phyloP scores from a whole-genome alignment of 2,888 invertebrate genomes.

The Pteria penguin region DNA sequence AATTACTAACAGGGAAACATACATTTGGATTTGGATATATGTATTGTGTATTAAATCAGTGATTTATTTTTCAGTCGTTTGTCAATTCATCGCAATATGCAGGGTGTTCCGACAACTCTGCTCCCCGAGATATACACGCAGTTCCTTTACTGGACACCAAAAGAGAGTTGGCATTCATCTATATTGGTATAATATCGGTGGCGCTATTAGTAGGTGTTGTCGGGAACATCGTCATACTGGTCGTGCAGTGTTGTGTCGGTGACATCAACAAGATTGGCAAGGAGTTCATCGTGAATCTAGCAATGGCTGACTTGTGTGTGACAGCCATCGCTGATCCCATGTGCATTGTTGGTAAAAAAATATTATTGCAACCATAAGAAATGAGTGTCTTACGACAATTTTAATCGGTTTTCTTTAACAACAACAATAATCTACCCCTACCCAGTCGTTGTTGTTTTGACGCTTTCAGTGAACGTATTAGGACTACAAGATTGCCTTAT shows the following conservation, averaged over 20 bases:
- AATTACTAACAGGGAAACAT: background rate
- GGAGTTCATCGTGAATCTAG: slow-evolving; percentile 72
- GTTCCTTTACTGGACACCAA: slow-evolving; percentile 56
- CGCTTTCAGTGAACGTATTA: no score
- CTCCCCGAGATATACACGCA: background rate
- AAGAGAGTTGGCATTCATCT: slow-evolving; percentile 60
- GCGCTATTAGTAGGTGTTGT: slow-evolving; percentile 60
- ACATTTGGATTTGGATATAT: background rate
- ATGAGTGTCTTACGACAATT: background rate
- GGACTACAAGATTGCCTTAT: no score
- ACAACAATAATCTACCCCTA: no score
- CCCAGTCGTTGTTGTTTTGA: no score
- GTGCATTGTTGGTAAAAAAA: slow-evolving; percentile 75
- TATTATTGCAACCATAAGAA: no score
- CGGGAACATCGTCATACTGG: slow-evolving; percentile 68
- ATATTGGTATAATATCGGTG: slow-evolving; percentile 57
- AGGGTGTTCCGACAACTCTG: background rate
- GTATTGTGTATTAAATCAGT: background rate
- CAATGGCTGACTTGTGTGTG: slow-evolving; percentile 73
- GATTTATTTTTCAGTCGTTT: background rate
- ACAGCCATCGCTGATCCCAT: slow-evolving; percentile 71
- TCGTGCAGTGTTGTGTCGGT: slow-evolving; percentile 53
- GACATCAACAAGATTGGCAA: slow-evolving; percentile 66
- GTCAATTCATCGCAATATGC: background rate
- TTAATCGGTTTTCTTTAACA: background rate